phyloP scores from a whole-genome alignment of 2,113 vertebrate species.

The Himantopus leucocephalus region DNA sequence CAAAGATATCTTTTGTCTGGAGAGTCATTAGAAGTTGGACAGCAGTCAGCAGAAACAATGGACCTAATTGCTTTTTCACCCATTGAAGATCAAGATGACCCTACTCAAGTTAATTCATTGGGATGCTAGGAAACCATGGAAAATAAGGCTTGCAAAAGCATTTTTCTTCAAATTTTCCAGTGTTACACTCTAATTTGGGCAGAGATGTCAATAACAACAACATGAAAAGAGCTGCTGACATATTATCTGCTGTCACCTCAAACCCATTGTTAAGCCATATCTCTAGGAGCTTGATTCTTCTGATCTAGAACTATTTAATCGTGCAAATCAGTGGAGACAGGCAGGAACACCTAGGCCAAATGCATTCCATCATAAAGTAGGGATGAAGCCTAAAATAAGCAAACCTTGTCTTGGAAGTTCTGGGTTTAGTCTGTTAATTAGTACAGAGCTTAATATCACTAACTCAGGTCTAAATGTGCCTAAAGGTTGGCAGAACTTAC shows the following conservation, averaged over 20 bases:
- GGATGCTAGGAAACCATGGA: not conserved
- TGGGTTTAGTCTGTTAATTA: not conserved
- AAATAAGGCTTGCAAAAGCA: not conserved
- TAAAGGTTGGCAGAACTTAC: not conserved
- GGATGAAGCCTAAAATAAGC: fast-evolving
- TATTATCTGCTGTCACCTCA: not conserved
- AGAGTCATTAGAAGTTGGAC: not conserved
- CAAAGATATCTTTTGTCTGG: not conserved
- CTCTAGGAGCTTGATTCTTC: not conserved
- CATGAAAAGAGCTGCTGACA: not conserved
- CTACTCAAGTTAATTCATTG: not conserved
- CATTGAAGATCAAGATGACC: not conserved
- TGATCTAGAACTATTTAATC: not conserved
- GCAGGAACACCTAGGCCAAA: not conserved
- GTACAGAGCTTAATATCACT: not conserved
- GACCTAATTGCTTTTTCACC: not conserved
- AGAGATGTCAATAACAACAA: not conserved
- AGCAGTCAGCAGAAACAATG: not conserved
- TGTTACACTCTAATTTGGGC: not conserved
- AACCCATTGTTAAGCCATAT: not conserved
- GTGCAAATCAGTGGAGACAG: not conserved
- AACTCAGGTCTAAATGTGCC: not conserved
- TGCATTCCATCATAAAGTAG: not conserved
- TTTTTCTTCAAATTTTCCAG: not conserved
- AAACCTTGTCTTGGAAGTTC: not conserved